Base-by-base conservation (phyloP, 1,140 invertebrate species). In the Drosophila bocqueti region DNA sequence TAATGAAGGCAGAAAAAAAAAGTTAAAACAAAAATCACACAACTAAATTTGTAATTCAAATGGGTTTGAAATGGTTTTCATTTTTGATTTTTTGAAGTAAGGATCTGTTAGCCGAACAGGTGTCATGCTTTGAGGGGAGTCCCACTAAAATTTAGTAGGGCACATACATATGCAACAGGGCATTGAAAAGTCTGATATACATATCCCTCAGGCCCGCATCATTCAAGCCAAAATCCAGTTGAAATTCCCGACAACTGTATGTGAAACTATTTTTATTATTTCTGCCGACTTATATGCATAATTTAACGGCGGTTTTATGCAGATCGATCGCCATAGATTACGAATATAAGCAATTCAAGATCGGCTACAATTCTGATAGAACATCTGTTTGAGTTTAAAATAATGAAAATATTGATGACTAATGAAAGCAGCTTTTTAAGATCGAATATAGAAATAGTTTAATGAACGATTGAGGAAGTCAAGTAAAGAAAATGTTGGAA, bases 211-310 rank as follows among this genome's bases (percentile, higher is more conserved):
- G 4, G n/a, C 54, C 26, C 21, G 24, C 54, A 73, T 40, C 36
- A 38, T 11, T n/a, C 16, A 29, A 24, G 11, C 29, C 8, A 54
- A 52, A 36, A 21, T 54, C 26, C 21, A 9, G 9, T 8, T 7
- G 13, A 26, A 18, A 26, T 13, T 45, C 9, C 7, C 46, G 24
- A 36, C 45, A 16, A 24, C 15, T 18, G 24, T 38, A 38, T 73
- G 69, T 52, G 69, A 24, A 73, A 73, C 67, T 52, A 73, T 73
- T 73, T 73, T 73, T 61, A 73, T 73, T 73, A 36, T 52, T 50
- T 73, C 11, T 43, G 0, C 18, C 21, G 45, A 52, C 69, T 73
- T 73, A 73, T 73, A 72, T 52, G 69, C 36, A 52, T 61, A 24
- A 10, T 24, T 50, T 60, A 73, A 73, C 55, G 67, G 46, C 69